Conservation (phyloP, 2,888 invertebrate species). For the Cantharis lateralis region DNA sequence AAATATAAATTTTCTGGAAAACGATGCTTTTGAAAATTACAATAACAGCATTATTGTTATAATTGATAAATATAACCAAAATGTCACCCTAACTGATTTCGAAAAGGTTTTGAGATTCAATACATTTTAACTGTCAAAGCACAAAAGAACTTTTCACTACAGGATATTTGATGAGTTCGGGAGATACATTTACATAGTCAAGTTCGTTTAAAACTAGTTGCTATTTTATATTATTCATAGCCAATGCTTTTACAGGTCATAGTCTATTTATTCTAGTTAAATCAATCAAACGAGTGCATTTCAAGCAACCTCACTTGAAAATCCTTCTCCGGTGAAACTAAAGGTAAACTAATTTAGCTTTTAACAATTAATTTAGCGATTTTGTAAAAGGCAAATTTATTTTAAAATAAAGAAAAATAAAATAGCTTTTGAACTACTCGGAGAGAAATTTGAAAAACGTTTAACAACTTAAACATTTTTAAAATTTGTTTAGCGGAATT, state of each 20-base stretch:
- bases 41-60: background rate
- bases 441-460: background rate
- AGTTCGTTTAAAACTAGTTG: slow-evolving; percentile 2
- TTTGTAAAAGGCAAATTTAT: background rate
- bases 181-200: slow-evolving; percentile 5
- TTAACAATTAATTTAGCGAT: background rate
- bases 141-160: slow-evolving; percentile 7
- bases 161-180: slow-evolving; percentile 20
- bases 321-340: background rate
- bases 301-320: background rate
- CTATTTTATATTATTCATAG: background rate
- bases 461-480: background rate
- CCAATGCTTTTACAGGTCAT: background rate
- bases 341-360: background rate
- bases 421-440: background rate
- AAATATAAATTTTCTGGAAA: background rate
- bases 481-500: background rate
- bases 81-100: background rate
- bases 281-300: background rate
- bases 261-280: background rate
- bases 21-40: background rate
- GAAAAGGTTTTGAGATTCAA: background rate
- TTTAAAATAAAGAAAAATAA: background rate
- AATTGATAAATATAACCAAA: background rate
- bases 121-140: background rate